Base-by-base conservation (phyloP, 2,888 invertebrate species). In the Xestia c-nigrum region DNA sequence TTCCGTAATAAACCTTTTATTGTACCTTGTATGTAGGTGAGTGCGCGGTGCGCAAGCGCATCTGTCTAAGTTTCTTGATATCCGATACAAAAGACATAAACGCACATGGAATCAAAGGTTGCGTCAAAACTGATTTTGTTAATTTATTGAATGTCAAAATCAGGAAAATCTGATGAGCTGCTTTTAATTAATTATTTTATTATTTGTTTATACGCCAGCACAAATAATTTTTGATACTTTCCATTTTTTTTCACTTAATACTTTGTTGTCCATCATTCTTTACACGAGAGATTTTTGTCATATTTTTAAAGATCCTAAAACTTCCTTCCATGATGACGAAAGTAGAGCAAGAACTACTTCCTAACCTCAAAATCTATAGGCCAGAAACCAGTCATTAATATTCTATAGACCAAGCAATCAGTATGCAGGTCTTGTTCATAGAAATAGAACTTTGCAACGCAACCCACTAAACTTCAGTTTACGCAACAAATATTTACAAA, bases 401-500 rank as follows among this genome's bases (percentile, higher is more conserved):
- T 80, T 77, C 78, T 24, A 63, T 68, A 57, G 46, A 43, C 24
- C 31, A 38, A 55, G 57, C n/a, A 63, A 73, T 86, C 70, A 80
- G 73, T 87, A 88, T 87, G 74, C 87, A 66, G 43, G 76, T 19
- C 59, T 71, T 21, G 50, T 69, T 10, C 65, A 46, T 47, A 59
- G 38, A 63, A 85, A 72, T 81, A 65, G 64, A 77, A 70, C 74
- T 77, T 72, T 57, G 68, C 73, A 82, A 82, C 61, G 67, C 70
- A 82, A 76, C 80, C 78, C 52, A 88, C 74, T 31, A 31, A 31
- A 31, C 31, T 82, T 83, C 31, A 38, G 47, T 43, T 88, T 84
- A 79, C 78, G 84, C 64, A 87, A 85, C 50, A 19, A 55, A 61
- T 86, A 80, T 84, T 78, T 75, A 86, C 74, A 73, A 78, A 74